Conservation (phyloP, 30 jellyfish, hydroid and myxozoan genomes). For the Aurelia sp. region DNA sequence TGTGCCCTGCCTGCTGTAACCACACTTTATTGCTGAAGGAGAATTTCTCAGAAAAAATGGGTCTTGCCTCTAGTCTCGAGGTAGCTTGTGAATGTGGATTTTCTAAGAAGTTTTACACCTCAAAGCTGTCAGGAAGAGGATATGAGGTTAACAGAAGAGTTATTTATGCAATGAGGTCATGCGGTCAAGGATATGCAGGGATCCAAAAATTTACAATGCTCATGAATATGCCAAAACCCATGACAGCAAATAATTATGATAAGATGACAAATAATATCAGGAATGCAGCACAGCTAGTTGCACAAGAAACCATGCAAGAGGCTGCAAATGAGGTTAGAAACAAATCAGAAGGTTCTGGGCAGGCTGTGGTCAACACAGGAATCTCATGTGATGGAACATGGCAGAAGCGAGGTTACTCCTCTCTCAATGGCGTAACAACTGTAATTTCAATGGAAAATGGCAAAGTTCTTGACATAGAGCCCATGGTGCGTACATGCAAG, state of each 20-base stretch:
- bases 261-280: neutral
- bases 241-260: constrained; percentile 13
- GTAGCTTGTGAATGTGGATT: constrained; percentile 19
- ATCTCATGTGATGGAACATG: constrained; percentile 54
- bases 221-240: constrained; percentile 7
- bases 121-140: constrained; percentile 8
- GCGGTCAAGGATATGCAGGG: constrained; percentile 12
- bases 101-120: neutral
- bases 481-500: constrained; percentile 6
- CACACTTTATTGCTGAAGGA: constrained; percentile 16
- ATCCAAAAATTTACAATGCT: neutral
- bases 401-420: constrained; percentile 43
- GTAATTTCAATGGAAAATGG: constrained; percentile 24
- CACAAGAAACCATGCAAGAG: constrained; percentile 32
- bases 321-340: constrained; percentile 40
- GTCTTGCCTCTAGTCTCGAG: constrained; percentile 1
- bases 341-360: constrained; percentile 9
- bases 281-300: neutral
- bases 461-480: constrained; percentile 32
- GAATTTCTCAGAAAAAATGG: neutral
- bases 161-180: constrained; percentile 24
- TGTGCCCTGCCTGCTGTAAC: neutral
- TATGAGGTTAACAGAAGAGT: constrained; percentile 5
- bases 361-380: neutral
- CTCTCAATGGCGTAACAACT: too few relatives aligned